Evolutionary conservation across 1,140 invertebrate species (phyloP).

Genomic region (Drosophila sp.): DNA sequence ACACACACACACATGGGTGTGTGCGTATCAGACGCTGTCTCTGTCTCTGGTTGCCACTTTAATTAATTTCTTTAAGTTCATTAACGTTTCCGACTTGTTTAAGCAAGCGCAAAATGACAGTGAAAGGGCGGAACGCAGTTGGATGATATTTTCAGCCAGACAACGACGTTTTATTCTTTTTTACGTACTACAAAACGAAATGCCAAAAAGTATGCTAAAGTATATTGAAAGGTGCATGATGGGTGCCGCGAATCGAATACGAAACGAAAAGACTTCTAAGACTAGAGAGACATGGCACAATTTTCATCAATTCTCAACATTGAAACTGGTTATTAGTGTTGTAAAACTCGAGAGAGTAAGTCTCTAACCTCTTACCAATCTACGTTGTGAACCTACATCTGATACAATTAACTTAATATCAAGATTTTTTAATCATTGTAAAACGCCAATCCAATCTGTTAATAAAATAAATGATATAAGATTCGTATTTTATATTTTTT

Average conservation of each 20-base stretch:
- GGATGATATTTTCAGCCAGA: slow-evolving; percentile 64
- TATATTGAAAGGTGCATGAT: background rate
- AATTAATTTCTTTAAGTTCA: slow-evolving; percentile 81
- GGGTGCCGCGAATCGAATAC: background rate
- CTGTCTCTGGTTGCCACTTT: slow-evolving; percentile 52
- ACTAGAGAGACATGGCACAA: no score
- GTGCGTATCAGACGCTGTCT: slow-evolving; percentile 4
- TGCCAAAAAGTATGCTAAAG: background rate
- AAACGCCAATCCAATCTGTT: no score
- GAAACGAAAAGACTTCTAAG: no score
- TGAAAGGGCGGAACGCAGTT: slow-evolving; percentile 57
- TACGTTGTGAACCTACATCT: no score
- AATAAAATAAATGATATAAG: no score
- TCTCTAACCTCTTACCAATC: no score
- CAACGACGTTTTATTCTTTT: slow-evolving; percentile 36
- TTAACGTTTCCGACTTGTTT: slow-evolving; percentile 74
- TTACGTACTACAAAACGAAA: background rate
- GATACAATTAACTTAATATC: no score
- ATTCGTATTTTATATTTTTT: no score
- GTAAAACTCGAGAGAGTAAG: no score
- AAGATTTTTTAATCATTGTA: no score
- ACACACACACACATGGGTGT: slow-evolving; percentile 18
- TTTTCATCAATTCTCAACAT: no score
- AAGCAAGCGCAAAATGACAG: slow-evolving; percentile 51
- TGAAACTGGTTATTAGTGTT: no score